These are phyloP conservation scores for Drosophila bocqueti DNA, from an alignment of 1,140 invertebrate genomes.

Conservation along the genomic window DNA sequence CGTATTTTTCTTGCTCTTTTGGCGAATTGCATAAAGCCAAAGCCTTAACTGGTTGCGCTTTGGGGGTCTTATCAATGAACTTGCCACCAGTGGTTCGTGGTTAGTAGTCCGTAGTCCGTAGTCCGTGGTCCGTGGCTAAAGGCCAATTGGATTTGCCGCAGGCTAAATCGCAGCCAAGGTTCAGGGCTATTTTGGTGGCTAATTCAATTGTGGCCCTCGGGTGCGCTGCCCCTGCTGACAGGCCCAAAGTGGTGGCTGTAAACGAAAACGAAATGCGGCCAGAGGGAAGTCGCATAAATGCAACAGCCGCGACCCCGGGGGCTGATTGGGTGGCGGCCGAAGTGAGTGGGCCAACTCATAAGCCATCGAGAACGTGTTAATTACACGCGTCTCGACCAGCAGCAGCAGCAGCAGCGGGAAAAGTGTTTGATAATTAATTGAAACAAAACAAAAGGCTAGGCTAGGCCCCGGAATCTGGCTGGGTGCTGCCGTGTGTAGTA, in stretches of 20 bases:
- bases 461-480: constrained; percentile 12
- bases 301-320: constrained; percentile 22
- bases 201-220: constrained; percentile 61
- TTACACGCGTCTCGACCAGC: constrained; percentile 44
- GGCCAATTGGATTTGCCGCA: constrained; percentile 40
- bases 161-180: constrained; percentile 64
- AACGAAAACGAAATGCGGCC: constrained; percentile 62
- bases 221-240: constrained; percentile 51
- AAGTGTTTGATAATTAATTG: constrained; percentile 63
- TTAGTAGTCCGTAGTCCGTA: constrained; percentile 17
- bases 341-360: constrained; percentile 48
- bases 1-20: constrained; percentile 38
- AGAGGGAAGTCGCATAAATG: constrained; percentile 77
- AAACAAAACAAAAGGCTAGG: constrained; percentile 40
- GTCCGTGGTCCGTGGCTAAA: neutral
- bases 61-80: constrained; percentile 74
- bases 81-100: constrained; percentile 48
- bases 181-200: constrained; percentile 70
- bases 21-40: constrained; percentile 71
- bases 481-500: constrained; percentile 6
- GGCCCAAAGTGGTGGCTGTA: constrained; percentile 34
- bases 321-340: neutral
- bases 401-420: constrained; percentile 14
- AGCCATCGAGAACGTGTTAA: constrained; percentile 78
- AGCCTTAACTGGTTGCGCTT: constrained; percentile 50